phyloP scores from a whole-genome alignment of 2,888 invertebrate genomes.

The Bombylius major region DNA sequence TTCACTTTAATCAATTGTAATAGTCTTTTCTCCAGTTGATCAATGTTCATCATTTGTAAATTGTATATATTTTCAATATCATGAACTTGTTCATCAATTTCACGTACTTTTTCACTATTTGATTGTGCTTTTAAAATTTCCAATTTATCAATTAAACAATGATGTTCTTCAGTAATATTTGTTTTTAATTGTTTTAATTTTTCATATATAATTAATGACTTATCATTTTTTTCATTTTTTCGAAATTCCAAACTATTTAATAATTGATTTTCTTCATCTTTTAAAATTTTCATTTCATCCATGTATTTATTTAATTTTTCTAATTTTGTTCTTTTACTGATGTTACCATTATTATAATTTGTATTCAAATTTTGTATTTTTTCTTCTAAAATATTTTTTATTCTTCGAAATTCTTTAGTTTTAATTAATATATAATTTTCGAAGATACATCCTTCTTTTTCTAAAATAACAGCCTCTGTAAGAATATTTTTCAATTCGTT shows the following conservation, averaged over 20 bases:
- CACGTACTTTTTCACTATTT: background rate
- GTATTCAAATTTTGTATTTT: background rate
- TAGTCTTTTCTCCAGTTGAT: background rate
- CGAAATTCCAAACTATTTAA: background rate
- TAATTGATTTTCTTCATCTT: background rate
- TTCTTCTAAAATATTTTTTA: background rate
- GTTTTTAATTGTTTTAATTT: background rate
- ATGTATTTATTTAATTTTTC: background rate
- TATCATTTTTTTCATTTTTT: background rate
- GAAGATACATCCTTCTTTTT: background rate
- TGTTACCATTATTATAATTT: background rate
- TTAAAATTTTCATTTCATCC: background rate
- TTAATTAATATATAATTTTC: background rate
- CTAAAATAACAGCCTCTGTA: background rate
- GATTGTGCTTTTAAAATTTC: background rate
- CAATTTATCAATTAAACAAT: background rate
- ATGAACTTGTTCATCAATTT: constrained; percentile 1
- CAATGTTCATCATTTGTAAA: background rate
- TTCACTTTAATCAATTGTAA: background rate
- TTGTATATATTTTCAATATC: background rate
- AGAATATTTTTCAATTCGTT: background rate
- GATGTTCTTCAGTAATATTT: background rate
- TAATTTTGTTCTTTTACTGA: background rate
- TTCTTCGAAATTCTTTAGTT: background rate
- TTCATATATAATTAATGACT: background rate